A percentile compares a stretch with the other conserved stretches of the same genome.
Evolutionary conservation across 2,113 vertebrate species (phyloP).

Genomic region (Galbula dea): DNA sequence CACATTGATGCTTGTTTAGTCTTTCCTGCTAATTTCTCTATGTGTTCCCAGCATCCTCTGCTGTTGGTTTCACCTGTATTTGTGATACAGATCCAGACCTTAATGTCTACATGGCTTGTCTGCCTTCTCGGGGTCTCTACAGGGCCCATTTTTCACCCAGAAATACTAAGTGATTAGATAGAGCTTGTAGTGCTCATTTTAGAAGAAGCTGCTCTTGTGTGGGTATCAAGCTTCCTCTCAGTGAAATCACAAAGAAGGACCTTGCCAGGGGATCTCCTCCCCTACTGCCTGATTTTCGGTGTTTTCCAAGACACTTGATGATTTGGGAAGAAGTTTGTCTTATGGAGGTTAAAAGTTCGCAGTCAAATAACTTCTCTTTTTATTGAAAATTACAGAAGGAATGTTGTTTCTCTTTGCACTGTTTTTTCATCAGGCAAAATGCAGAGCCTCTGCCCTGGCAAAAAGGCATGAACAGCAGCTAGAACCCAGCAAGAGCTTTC

Average conservation of each 20-base stretch:
- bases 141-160: not conserved
- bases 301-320: not conserved
- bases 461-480: not conserved
- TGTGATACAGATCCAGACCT: not conserved
- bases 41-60: rapidly evolving
- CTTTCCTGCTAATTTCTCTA: not conserved
- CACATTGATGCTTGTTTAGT: not conserved
- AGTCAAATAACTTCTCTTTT: not conserved
- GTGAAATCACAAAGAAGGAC: not conserved
- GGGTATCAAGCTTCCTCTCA: not conserved
- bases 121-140: not conserved
- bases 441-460: not conserved
- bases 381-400: not conserved
- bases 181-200: not conserved
- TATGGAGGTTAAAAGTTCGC: not conserved
- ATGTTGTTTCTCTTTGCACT: not conserved
- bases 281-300: not conserved
- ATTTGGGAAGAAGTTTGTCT: not conserved
- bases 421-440: not conserved
- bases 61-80: not conserved
- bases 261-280: conserved; percentile 41
- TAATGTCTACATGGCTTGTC: not conserved
- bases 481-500: not conserved
- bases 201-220: not conserved
- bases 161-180: not conserved